phyloP scores from a whole-genome alignment of 2,888 invertebrate species.

The Venustoraphidia nigricollis region DNA sequence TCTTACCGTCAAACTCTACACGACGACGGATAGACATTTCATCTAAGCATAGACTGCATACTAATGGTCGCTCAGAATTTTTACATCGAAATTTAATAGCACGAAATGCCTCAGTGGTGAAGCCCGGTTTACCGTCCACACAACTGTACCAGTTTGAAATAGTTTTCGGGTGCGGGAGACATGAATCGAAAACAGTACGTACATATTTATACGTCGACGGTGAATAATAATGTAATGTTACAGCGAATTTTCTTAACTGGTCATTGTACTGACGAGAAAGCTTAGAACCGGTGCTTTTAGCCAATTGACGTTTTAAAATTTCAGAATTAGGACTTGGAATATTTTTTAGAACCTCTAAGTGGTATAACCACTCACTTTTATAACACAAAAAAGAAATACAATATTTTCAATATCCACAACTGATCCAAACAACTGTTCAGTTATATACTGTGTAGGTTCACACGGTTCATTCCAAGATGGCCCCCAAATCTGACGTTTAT shows the following conservation, averaged over 20 bases:
- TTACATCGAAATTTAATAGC: conserved; percentile 11
- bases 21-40: conserved; percentile 17
- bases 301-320: no score
- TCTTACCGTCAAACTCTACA: conserved; percentile 18
- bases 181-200: not conserved
- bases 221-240: not conserved
- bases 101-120: conserved; percentile 15
- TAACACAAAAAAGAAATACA: no score
- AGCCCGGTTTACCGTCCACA: conserved; percentile 18
- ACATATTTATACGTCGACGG: not conserved
- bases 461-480: no score
- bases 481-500: no score
- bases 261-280: no score
- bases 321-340: no score
- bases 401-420: no score
- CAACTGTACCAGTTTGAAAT: not conserved
- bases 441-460: no score
- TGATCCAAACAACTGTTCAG: no score
- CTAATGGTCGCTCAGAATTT: conserved; percentile 7
- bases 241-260: not conserved
- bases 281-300: no score
- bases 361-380: no score
- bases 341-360: no score
- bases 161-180: not conserved
- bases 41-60: conserved; percentile 14